Conservation (phyloP, 2,888 invertebrate genomes). For the Ochropacha duplaris region DNA sequence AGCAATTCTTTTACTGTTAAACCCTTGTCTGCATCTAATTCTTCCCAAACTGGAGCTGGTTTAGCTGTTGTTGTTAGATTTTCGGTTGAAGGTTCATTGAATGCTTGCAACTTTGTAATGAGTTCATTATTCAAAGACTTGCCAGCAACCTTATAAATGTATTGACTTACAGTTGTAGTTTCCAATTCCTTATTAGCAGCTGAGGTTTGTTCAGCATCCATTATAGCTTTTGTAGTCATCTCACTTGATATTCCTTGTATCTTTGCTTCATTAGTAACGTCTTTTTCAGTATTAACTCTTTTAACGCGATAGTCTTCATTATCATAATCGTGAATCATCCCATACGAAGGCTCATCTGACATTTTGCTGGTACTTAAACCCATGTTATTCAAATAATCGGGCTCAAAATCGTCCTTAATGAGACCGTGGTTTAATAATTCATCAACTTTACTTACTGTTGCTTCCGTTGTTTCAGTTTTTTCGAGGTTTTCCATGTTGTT, state of each 20-base stretch:
- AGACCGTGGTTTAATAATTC: conserved; percentile 51
- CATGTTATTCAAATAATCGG: conserved; percentile 68
- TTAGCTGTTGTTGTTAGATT: conserved; percentile 20
- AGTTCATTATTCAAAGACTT: conserved; percentile 25
- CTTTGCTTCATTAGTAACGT: conserved; percentile 16
- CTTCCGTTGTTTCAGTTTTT: conserved; percentile 60
- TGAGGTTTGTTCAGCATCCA: conserved; percentile 16
- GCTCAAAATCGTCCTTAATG: conserved; percentile 67
- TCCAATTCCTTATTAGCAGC: conserved; percentile 31
- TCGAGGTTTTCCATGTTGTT: conserved; percentile 51
- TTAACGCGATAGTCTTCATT: conserved; percentile 62
- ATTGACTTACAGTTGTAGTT: conserved; percentile 65
- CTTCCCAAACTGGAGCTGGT: conserved; percentile 75
- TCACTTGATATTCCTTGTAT: conserved; percentile 11
- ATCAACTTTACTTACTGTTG: conserved; percentile 47
- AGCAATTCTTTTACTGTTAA: conserved; percentile 35
- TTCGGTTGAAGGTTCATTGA: conserved; percentile 5
- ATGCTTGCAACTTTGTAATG: conserved; percentile 5
- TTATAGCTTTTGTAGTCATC: not conserved
- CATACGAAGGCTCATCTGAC: conserved; percentile 55
- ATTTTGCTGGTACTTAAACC: conserved; percentile 43
- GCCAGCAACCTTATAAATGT: conserved; percentile 61
- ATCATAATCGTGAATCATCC: conserved; percentile 65
- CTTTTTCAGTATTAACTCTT: conserved; percentile 54
- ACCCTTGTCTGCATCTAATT: conserved; percentile 42